A percentile compares a stretch with the other conserved stretches of the same genome.
These are phyloP conservation scores for Apamea anceps DNA, from an alignment of 2,888 invertebrate genomes.

Conservation along the genomic window DNA sequence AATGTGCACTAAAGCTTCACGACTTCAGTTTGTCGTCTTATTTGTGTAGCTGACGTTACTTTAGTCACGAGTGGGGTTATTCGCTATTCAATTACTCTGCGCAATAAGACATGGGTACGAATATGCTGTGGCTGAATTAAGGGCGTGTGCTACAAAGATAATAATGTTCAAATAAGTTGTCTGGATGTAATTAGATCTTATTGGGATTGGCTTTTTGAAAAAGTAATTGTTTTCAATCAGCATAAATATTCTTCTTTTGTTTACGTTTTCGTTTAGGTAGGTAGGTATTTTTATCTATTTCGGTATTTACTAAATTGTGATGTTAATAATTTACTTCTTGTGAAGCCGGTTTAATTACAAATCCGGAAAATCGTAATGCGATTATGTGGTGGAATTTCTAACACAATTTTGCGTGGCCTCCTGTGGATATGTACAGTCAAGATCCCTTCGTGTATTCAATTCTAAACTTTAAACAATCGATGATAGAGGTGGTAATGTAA, in stretches of 20 bases:
- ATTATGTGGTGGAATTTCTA: slow-evolving; percentile 21
- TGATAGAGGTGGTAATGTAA: slow-evolving; percentile 31
- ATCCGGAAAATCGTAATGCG: not conserved
- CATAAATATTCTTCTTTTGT: not conserved
- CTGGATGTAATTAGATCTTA: slow-evolving; percentile 55
- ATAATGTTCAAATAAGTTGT: slow-evolving; percentile 67
- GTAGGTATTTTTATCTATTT: not conserved
- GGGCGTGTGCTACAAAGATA: slow-evolving; percentile 67
- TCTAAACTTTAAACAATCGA: not conserved
- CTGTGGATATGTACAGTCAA: slow-evolving; percentile 9
- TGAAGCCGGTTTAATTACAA: slow-evolving; percentile 14
- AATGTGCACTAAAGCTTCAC: slow-evolving; percentile 52
- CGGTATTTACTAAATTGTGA: slow-evolving; percentile 3
- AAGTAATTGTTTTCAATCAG: slow-evolving; percentile 30
- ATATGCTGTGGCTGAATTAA: slow-evolving; percentile 68
- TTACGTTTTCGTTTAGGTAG: not conserved
- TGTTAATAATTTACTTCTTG: not conserved
- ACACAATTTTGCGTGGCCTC: slow-evolving; percentile 10
- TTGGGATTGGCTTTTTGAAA: slow-evolving; percentile 28
- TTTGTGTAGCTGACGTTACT: slow-evolving; percentile 64
- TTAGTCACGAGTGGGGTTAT: slow-evolving; percentile 72
- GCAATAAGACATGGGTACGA: slow-evolving; percentile 69
- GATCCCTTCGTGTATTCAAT: slow-evolving; percentile 3
- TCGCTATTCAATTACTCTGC: slow-evolving; percentile 74
- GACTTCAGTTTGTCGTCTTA: slow-evolving; percentile 52